phyloP scores from a whole-genome alignment of 1,140 invertebrate species.

The Neodiprion virginianus region DNA sequence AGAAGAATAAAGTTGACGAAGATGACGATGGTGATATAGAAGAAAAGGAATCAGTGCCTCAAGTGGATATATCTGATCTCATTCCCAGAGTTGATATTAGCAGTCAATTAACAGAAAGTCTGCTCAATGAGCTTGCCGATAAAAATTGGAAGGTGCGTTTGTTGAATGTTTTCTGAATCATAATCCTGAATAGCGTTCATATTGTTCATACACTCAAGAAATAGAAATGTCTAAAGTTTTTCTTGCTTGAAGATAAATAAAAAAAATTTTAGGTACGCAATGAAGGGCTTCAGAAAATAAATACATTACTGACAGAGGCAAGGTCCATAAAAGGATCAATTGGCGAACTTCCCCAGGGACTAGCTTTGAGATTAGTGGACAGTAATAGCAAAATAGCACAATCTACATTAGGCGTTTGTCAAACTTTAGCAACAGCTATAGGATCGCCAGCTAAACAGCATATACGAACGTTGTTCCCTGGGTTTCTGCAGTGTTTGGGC shows the following conservation, averaged over 20 bases:
- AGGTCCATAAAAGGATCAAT: conserved; percentile 83
- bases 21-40: conserved; percentile 64
- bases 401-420: conserved; percentile 81
- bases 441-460: conserved; percentile 83
- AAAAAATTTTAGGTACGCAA: conserved; percentile 69
- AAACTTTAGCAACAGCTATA: conserved; percentile 79
- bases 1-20: conserved; percentile 59
- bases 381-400: conserved; percentile 92
- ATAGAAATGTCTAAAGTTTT: neutral
- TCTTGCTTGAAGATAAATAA: neutral
- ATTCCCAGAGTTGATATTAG: conserved; percentile 84
- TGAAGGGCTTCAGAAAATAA: conserved; percentile 83
- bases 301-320: conserved; percentile 75
- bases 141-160: conserved; percentile 90
- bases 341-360: conserved; percentile 81
- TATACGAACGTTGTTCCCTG: conserved; percentile 81
- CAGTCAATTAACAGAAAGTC: conserved; percentile 80
- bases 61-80: conserved; percentile 70
- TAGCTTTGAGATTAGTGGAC: conserved; percentile 80
- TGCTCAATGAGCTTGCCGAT: conserved; percentile 85
- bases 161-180: conserved; percentile 39
- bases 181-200: neutral
- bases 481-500: conserved; percentile 77
- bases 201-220: conserved; percentile 3
- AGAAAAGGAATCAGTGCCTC: conserved; percentile 56